Base-by-base conservation (phyloP, 1,140 invertebrate species). In the Matsumurasca onukii region DNA sequence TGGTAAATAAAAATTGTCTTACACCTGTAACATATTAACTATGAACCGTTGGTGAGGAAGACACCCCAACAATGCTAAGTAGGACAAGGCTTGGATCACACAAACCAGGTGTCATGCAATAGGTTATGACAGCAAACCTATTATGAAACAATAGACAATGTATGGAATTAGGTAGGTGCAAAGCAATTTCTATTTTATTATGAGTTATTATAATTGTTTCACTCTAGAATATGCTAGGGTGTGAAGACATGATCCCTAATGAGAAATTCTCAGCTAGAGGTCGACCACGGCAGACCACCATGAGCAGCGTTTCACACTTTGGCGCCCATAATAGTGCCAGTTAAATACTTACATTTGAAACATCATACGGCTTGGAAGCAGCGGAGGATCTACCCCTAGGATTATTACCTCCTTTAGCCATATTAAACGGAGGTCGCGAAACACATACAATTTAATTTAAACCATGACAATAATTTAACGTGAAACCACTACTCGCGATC, bases 291-390 rank as follows among this genome's bases (percentile, higher is more conserved):
- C 25, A 25, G 25, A 29, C 12, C 30, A 51, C 68, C 61, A 66
- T 57, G 68, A 65, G 61, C 63, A 64, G 34, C n/a, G n/a, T n/a
- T 25, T 15, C 55, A 66, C 45, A 65, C 61, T 66, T 69, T 69
- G 68, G 61, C 63, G 68, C 68, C 57, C 25, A 51, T 49, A 31
- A 61, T 25, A 63, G 25, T 22, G 25, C 3, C 15, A 63, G 27
- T 55, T 20, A 29, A 52, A 52, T 72, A 72, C 71, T 72, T 70
- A 72, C 71, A 31, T 70, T 66, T 3, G 71, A 68, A 62, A 66
- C 66, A 48, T 72, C 69, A 66, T 72, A 72, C 22, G 71, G 71
- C 34, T 72, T 72, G 30, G 68, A 64, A 45, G 63, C 25, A 34
- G 57, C 45, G 57, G 68, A 65, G 15, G 52, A 39, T 65, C 64